Evolutionary conservation across 2,797 vertebrate species (phyloP).

Genomic region (Phrynocephalus forsythii): DNA sequence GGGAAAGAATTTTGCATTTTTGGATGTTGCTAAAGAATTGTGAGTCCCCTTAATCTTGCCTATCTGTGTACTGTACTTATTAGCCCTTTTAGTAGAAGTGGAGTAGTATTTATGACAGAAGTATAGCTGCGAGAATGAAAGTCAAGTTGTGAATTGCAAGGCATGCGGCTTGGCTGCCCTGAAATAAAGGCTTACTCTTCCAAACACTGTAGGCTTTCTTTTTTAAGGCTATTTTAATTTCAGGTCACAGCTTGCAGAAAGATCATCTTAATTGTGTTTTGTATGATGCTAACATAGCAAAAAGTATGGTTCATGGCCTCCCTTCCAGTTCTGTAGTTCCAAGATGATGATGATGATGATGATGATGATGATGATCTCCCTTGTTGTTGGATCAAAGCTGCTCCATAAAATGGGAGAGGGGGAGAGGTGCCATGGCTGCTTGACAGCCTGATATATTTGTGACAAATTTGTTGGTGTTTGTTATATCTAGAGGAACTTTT

Average conservation of each 20-base stretch:
- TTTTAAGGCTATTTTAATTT: not conserved
- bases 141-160: not conserved
- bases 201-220: not conserved
- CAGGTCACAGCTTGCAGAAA: not conserved
- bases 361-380: no score
- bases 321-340: no score
- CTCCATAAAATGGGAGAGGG: not conserved
- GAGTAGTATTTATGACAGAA: not conserved
- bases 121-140: not conserved
- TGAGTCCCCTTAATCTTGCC: not conserved
- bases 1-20: not conserved
- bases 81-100: not conserved
- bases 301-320: not conserved
- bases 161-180: not conserved
- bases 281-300: not conserved
- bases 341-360: no score
- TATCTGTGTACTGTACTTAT: not conserved
- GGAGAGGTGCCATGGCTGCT: not conserved
- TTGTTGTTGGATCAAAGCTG: not conserved
- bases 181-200: not conserved
- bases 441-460: not conserved
- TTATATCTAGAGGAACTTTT: not conserved
- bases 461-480: no score
- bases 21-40: not conserved
- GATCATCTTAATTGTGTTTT: not conserved